Evolutionary conservation across 2,888 invertebrate genomes (phyloP).

Genomic region (Scaptomyza flava): DNA sequence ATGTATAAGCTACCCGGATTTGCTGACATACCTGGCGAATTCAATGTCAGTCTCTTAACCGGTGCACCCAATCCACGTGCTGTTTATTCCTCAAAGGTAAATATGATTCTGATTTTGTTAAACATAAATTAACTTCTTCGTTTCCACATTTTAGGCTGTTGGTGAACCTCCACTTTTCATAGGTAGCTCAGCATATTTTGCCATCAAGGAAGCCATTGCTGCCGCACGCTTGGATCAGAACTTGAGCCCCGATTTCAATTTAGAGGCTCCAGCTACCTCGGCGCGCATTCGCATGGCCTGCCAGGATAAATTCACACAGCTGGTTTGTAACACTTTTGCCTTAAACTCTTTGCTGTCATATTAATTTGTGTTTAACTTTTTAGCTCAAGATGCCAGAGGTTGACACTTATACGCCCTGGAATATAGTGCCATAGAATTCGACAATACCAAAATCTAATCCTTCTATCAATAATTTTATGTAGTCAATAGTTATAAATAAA

Average conservation of each 20-base stretch:
- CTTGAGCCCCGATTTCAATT: conserved; percentile 85
- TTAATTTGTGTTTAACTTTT: conserved; percentile 57
- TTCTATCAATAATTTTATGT: conserved; percentile 2
- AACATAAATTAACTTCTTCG: neutral
- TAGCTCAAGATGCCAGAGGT: conserved; percentile 86
- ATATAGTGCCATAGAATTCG: conserved; percentile 86
- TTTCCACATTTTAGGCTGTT: conserved; percentile 89
- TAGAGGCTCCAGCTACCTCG: conserved; percentile 94
- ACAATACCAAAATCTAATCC: conserved; percentile 4
- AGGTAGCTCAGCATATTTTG: conserved; percentile 94
- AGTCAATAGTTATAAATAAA: conserved; percentile 2
- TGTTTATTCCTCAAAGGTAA: conserved; percentile 97
- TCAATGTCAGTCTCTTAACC: conserved; percentile 96
- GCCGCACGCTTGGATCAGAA: conserved; percentile 91
- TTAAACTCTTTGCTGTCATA: neutral
- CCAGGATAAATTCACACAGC: conserved; percentile 91
- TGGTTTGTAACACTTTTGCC: conserved; percentile 86
- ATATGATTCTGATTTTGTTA: neutral
- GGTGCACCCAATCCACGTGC: conserved; percentile 96
- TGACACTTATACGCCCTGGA: conserved; percentile 88
- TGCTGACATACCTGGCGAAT: conserved; percentile 94
- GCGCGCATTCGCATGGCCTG: conserved; percentile 96
- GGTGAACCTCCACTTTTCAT: conserved; percentile 98
- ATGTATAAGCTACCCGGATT: conserved; percentile 97
- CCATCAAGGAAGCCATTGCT: conserved; percentile 94